These are phyloP conservation scores for Electrophaes corylata DNA, from an alignment of 2,888 invertebrate species.

Conservation along the genomic window DNA sequence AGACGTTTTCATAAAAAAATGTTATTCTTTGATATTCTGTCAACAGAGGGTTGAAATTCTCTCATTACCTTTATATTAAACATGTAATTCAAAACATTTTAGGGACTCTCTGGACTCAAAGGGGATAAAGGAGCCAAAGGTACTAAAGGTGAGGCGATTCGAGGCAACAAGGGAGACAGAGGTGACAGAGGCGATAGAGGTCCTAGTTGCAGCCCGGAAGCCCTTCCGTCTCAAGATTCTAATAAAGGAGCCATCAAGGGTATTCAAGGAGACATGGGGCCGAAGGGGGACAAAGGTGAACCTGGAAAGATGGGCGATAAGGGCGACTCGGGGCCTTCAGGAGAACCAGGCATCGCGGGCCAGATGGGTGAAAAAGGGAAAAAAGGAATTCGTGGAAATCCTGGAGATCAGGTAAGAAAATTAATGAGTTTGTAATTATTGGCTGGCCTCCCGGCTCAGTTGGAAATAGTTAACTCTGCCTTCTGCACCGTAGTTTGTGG, in stretches of 20 bases:
- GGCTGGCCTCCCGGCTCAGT: no score
- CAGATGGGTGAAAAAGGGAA: constrained; percentile 90
- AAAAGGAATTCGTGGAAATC: constrained; percentile 93
- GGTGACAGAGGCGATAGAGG: constrained; percentile 82
- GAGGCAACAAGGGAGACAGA: constrained; percentile 86
- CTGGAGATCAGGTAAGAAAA: constrained; percentile 90
- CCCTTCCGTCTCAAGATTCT: constrained; percentile 55
- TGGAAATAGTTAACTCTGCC: no score
- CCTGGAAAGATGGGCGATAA: constrained; percentile 86
- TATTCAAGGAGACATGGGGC: constrained; percentile 79
- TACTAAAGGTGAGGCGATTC: constrained; percentile 76
- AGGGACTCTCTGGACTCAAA: constrained; percentile 88
- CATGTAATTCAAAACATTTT: constrained; percentile 11
- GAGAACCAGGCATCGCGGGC: constrained; percentile 88
- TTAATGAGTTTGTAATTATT: background rate
- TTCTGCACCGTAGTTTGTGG: no score
- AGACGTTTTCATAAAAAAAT: no score
- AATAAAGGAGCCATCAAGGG: constrained; percentile 72
- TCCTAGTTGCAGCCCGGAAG: constrained; percentile 60
- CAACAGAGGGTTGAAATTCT: no score
- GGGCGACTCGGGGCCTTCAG: constrained; percentile 88
- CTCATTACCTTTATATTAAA: background rate
- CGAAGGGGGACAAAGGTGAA: constrained; percentile 86
- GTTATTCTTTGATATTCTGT: no score
- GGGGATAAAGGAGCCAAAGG: constrained; percentile 90